Evolutionary conservation across 2,888 invertebrate species (phyloP), one percentile per base, ranked within the genome.

Genomic region (Ophonus ardosiacus): DNA sequence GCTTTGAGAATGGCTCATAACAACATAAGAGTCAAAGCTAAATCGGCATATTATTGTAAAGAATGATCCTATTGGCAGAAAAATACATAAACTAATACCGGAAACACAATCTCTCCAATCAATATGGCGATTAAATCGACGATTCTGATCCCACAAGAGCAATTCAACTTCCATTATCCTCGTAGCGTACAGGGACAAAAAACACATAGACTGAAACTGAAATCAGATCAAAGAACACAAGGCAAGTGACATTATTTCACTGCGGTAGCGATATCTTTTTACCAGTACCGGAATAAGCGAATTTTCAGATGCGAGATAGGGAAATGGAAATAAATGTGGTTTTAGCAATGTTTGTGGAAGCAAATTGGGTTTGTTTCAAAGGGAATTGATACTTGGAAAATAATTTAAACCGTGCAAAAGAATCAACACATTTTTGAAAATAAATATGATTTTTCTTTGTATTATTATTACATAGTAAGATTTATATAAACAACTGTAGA

Each of bases 151-250:
- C 18, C 63, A 63, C 63, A 63, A 63, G 63, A 63, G 63, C 63
- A 63, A 63, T 63, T 43, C 43, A 74, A 43, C 17, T 15, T 18
- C 74, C 74, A 74, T 63, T 63, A 24, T 21, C 15, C 24, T 63
- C 63, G 63, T 24, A 63, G n/a, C 2, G 21, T 24, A 4, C 24
- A 24, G n/a, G 1, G 31, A 38, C 68, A 68, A 68, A 68, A 68
- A 68, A 24, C 68, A 38, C 31, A 68, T 68, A 63, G 31, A 10
- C 8, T 63, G 63, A n/a, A 17, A 15, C 18, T 17, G 68, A n/a
- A 80, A 80, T 80, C 80, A 38, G 61, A 80, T 80, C 80, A 80
- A 80, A 80, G 80, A 80, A 61, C 80, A 80, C 61, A 80, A 80
- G 61, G 80, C 80, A 61, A 80, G 31, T 80, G 61, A 80, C 80